phyloP scores from a whole-genome alignment of 1,140 invertebrate species.

The Drosophila mayri region DNA sequence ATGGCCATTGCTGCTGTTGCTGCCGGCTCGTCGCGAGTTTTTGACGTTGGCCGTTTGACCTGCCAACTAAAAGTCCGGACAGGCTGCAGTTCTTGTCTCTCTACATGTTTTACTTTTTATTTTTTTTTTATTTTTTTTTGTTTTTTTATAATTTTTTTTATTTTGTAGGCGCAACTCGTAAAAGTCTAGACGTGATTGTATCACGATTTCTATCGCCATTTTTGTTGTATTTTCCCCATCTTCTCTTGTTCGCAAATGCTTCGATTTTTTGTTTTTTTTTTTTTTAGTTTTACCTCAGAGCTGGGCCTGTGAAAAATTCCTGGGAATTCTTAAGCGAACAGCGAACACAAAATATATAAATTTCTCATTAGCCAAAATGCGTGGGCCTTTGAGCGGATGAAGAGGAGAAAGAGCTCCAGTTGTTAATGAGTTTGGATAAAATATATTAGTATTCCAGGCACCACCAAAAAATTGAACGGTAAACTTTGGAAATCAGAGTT shows the following conservation, averaged over 20 bases:
- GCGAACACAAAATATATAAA: constrained; percentile 24
- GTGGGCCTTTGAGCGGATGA: constrained; percentile 12
- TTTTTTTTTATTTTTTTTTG: constrained; percentile 22
- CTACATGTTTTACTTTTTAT: constrained; percentile 7
- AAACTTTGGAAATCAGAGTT: not conserved
- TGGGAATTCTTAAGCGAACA: constrained; percentile 43
- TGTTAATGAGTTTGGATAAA: constrained; percentile 49
- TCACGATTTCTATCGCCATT: constrained; percentile 84
- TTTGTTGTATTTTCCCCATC: constrained; percentile 66
- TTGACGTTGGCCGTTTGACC: constrained; percentile 73
- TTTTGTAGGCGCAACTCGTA: constrained; percentile 81
- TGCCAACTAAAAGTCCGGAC: constrained; percentile 54
- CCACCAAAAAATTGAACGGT: constrained; percentile 7
- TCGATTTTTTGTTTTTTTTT: constrained; percentile 52
- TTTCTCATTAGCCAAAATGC: constrained; percentile 52
- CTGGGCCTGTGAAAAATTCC: constrained; percentile 45
- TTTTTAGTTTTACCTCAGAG: constrained; percentile 3
- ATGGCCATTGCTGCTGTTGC: constrained; percentile 47
- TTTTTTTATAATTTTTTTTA: constrained; percentile 29
- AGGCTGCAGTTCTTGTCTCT: constrained; percentile 46
- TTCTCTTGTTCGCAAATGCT: constrained; percentile 36
- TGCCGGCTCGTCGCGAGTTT: constrained; percentile 39
- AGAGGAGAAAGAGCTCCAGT: constrained; percentile 16
- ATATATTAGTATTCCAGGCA: constrained; percentile 37
- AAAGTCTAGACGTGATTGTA: constrained; percentile 84